Evolutionary conservation across 1,140 invertebrate species (phyloP).

Genomic region (Drosophila burlai): DNA sequence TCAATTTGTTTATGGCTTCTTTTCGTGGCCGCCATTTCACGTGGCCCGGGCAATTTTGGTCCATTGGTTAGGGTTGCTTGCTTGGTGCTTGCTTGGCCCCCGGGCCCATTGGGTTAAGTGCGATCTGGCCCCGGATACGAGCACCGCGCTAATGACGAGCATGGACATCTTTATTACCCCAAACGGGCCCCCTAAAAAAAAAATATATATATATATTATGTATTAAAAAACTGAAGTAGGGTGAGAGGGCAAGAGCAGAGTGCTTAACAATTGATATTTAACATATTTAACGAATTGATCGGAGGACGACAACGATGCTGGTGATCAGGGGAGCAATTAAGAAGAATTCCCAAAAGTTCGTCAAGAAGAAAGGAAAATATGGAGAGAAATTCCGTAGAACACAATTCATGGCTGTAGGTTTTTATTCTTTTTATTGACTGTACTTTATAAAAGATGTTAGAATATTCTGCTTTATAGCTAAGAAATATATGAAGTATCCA

Average conservation of each 20-base stretch:
- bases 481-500: no score
- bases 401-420: background rate
- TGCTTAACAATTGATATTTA: constrained; percentile 53
- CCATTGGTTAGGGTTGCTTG: background rate
- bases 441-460: no score
- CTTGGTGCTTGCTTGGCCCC: background rate
- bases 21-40: constrained; percentile 52
- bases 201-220: background rate
- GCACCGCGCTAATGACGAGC: constrained; percentile 40
- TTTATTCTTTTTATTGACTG: no score
- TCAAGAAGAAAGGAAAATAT: background rate
- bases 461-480: no score
- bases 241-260: background rate
- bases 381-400: background rate
- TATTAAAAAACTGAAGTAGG: background rate
- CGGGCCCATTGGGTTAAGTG: constrained; percentile 36
- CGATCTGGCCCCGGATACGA: constrained; percentile 39
- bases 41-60: constrained; percentile 18
- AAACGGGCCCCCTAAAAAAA: background rate
- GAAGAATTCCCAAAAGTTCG: background rate
- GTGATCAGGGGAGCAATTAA: constrained; percentile 6
- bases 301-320: constrained; percentile 21
- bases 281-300: constrained; percentile 34
- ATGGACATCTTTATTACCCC: constrained; percentile 51
- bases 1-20: constrained; percentile 61